Evolutionary conservation across 2,113 vertebrate genomes (phyloP).

Genomic region (Pseudolaguvia tuberculata): DNA sequence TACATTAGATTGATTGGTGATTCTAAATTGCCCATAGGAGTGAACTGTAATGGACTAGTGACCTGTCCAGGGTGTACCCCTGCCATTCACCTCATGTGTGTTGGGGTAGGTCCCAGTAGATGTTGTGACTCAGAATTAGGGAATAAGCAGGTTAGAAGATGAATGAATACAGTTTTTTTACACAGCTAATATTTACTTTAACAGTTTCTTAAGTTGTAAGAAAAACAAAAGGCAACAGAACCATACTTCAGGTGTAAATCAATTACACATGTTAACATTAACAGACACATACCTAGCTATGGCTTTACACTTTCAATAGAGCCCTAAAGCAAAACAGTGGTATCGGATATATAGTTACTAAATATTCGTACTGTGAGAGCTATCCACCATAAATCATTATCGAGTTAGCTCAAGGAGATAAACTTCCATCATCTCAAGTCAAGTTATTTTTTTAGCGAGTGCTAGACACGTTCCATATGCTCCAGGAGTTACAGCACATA

Average conservation of each 20-base stretch:
- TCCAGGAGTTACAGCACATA: slow-evolving; percentile 4
- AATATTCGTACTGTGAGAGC: background rate
- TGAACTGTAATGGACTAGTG: no score
- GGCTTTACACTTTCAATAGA: background rate
- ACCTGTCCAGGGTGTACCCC: no score
- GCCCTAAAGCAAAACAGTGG: background rate
- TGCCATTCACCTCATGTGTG: no score
- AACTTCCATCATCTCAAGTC: background rate
- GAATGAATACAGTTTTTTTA: no score
- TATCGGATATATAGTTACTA: background rate
- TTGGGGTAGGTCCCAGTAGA: no score
- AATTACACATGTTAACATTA: background rate
- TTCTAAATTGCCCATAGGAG: no score
- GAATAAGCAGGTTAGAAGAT: no score
- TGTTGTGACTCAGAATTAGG: no score
- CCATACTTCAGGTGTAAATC: background rate
- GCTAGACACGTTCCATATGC: background rate
- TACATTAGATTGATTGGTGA: no score
- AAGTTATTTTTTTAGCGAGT: background rate
- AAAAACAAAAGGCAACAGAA: background rate
- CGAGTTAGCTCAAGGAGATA: background rate
- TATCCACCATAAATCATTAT: background rate
- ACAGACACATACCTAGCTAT: background rate
- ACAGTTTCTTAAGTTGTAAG: background rate
- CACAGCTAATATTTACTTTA: background rate